Evolutionary conservation across 1,140 invertebrate genomes (phyloP).

Genomic region (Trachymyrmex septentrionalis): DNA sequence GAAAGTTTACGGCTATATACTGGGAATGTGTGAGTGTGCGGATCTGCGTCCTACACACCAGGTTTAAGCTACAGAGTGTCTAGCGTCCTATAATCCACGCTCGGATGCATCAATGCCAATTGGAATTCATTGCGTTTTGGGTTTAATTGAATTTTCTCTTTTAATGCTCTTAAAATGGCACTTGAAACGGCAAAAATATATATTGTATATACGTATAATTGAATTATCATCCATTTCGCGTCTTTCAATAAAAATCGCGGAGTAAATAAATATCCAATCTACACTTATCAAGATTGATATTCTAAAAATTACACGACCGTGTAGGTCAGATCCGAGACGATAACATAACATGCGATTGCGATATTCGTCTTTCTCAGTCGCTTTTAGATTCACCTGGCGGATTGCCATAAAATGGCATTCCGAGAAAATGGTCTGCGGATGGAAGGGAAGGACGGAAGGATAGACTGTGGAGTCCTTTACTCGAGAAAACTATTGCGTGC

Average conservation of each 20-base stretch:
- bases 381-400: background rate
- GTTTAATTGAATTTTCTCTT: conserved; percentile 38
- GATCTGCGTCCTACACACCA: background rate
- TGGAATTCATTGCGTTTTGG: conserved; percentile 10
- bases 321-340: background rate
- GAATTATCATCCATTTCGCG: background rate
- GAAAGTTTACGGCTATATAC: conserved; percentile 16
- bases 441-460: background rate
- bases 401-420: conserved; percentile 31
- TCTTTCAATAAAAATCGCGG: background rate
- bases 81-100: conserved; percentile 24
- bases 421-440: background rate
- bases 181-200: background rate
- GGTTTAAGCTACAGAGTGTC: conserved; percentile 19
- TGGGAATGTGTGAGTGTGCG: background rate
- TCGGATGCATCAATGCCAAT: conserved; percentile 16
- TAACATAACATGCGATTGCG: background rate
- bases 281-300: conserved; percentile 18
- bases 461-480: background rate
- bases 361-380: background rate
- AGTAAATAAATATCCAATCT: conserved; percentile 29
- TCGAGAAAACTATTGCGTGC: conserved; percentile 39
- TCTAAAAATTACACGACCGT: background rate
- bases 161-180: background rate
- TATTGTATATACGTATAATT: background rate